Evolutionary conservation across 2,888 invertebrate species (phyloP), one percentile per base, ranked within the genome.

Genomic region (Platerodrilus igneus): DNA sequence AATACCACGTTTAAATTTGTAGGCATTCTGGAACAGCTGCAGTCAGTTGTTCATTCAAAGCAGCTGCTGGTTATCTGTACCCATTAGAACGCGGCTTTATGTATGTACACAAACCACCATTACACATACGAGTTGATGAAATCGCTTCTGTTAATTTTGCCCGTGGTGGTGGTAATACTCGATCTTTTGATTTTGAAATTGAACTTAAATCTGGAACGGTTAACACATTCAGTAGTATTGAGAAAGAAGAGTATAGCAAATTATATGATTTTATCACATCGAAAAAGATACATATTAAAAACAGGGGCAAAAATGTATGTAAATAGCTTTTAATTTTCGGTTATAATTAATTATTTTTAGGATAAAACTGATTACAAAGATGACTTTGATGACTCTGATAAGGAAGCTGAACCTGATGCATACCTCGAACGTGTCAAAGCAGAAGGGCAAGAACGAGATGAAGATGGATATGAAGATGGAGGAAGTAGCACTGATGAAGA

Each of bases 11-110:
- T 13, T 18, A 4, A n/a, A 23, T 35, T 46, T 68, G 1, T 62
- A 83, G 91, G 0, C 82, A 90, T 67, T 82, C 88, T 53, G 84
- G 88, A 38, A 86, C 89, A 2, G 87, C 93, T 1, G 93, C 93
- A 0, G 81, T 97, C 32, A 83, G 89, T 30, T 99, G 97, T 66
- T 96, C 97, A 0, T 96, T 93, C 73, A 96, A 95, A 68, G 96
- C 97, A 5, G 91, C 96, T 1, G 95, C 95, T 1, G 99, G 99
- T 1, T 88, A 92, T 62, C 71, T 99, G 30, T 99, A 99, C 70
- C 99, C 99, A 0, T 69, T 99, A 25, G 99, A 99, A 68, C 79
- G 96, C 57, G 96, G 99, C 6, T 96, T 99, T 63, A 95, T 99
- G 55, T 99, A 94, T 65, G 91, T 99, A 1, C 96, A 97, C 70